Conservation (phyloP, 1,140 invertebrate genomes). For the Brachystomella parvula region DNA sequence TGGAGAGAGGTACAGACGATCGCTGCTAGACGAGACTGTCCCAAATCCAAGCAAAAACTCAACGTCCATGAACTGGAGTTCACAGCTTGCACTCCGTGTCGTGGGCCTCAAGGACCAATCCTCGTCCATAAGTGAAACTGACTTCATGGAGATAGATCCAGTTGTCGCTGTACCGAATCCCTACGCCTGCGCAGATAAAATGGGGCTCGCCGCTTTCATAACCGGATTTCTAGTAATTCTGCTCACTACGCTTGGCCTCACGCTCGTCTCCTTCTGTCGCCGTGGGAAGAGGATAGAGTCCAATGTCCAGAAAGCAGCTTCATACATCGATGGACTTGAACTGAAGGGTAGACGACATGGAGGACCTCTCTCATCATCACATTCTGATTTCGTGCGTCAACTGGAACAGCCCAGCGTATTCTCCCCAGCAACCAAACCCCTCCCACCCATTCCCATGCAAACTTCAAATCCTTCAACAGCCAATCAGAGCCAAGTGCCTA, state of each 20-base stretch:
- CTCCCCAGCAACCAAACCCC: background rate
- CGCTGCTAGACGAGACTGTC: background rate
- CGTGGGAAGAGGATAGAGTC: background rate
- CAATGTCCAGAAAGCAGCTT: slow-evolving; percentile 3
- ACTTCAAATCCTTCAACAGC: background rate
- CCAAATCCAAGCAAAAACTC: slow-evolving; percentile 17
- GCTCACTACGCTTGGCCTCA: slow-evolving; percentile 16
- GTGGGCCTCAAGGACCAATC: slow-evolving; percentile 33
- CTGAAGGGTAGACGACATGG: background rate
- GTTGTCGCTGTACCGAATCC: background rate
- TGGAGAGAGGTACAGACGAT: slow-evolving; percentile 20
- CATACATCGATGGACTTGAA: background rate
- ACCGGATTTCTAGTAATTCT: slow-evolving; percentile 21
- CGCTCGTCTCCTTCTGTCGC: slow-evolving; percentile 10
- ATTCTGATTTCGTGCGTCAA: background rate
- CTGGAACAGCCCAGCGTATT: background rate
- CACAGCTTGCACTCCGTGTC: slow-evolving; percentile 32
- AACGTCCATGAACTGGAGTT: slow-evolving; percentile 29
- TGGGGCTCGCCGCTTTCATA: slow-evolving; percentile 23
- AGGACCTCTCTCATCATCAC: background rate
- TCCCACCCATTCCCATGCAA: background rate
- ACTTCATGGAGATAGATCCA: slow-evolving; percentile 18
- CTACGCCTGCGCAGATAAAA: slow-evolving; percentile 27
- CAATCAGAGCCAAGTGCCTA: slow-evolving; percentile 1
- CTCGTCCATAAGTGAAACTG: slow-evolving; percentile 23